A percentile compares a stretch with the other conserved stretches of the same genome.
Evolutionary conservation across 2,113 vertebrate genomes (phyloP).

Genomic region (Cichladusa arquata): DNA sequence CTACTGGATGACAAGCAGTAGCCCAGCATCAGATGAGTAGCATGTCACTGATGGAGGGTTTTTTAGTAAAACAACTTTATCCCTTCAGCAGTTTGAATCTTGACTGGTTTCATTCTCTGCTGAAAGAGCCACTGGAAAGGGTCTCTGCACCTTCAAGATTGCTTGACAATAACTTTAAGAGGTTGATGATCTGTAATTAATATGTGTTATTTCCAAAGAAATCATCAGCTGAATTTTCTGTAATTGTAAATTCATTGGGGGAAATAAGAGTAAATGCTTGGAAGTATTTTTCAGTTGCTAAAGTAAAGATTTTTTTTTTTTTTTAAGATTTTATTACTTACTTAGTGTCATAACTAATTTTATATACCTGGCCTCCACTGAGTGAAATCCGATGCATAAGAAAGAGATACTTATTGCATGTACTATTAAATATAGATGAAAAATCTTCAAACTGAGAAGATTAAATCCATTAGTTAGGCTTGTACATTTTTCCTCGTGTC

Average conservation of each 20-base stretch:
- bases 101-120: background rate
- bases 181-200: background rate
- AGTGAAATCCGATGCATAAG: background rate
- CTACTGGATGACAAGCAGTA: background rate
- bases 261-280: background rate
- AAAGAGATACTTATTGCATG: background rate
- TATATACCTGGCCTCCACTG: background rate
- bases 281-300: background rate
- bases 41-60: rapidly evolving
- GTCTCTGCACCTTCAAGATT: background rate
- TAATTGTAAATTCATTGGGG: background rate
- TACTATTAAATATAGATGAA: background rate
- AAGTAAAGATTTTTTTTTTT: background rate
- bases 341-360: background rate
- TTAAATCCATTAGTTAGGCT: background rate
- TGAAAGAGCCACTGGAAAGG: background rate
- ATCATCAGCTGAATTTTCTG: background rate
- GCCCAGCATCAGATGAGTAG: background rate
- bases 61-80: background rate
- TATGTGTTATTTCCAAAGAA: background rate
- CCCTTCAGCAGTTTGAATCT: background rate
- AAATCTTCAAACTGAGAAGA: background rate
- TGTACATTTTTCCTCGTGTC: background rate
- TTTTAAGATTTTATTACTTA: background rate
- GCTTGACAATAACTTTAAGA: background rate